Evolutionary conservation across 2,888 invertebrate genomes (phyloP), one percentile per base, ranked within the genome.

Genomic region (Chloroclysta siterata): DNA sequence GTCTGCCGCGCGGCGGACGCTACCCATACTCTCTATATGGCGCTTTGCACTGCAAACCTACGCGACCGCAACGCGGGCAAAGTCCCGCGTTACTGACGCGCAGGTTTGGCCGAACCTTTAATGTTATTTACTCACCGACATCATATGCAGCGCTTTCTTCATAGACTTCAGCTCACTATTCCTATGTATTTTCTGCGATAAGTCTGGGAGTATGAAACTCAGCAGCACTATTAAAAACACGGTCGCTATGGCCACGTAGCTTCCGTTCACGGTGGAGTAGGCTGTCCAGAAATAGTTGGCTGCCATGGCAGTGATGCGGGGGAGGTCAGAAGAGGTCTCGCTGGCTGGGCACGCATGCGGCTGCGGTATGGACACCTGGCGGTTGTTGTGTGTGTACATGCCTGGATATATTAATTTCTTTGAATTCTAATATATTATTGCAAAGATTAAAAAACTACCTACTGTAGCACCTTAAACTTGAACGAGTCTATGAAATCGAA

Each of bases 191-290:
- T 81, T 85, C 42, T 83, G 80, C 0, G 84, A 80, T 48, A 88
- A 75, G 44, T 85, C 82, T 0, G 89, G 87, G 1, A 89, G 69
- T 0, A 89, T 62, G 36, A 87, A 79, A 47, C 81, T 84, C 2
- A 90, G 71, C 4, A 85, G 42, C 2, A 88, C 72, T 0, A 89
- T 75, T 2, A 84, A 51, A 3, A 84, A 47, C 0, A 88, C 66
- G 0, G 83, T 83, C 1, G 72, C 71, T 1, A 86, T 52, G 0
- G 78, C 72, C 14, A 85, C 52, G 53, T 82, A 84, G 66, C 80
- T 82, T 2, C 73, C 77, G 33, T 71, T 74, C 68, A 82, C 70
- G 15, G 68, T 64, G 5, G 71, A 65, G 65, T 76, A 82, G 0
- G 65, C 63, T 13, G 74, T 55, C 69, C 75, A 70, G 28, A 81